Evolutionary conservation across 2,888 invertebrate species (phyloP).

Genomic region (Caenorhabditis macrosperma): DNA sequence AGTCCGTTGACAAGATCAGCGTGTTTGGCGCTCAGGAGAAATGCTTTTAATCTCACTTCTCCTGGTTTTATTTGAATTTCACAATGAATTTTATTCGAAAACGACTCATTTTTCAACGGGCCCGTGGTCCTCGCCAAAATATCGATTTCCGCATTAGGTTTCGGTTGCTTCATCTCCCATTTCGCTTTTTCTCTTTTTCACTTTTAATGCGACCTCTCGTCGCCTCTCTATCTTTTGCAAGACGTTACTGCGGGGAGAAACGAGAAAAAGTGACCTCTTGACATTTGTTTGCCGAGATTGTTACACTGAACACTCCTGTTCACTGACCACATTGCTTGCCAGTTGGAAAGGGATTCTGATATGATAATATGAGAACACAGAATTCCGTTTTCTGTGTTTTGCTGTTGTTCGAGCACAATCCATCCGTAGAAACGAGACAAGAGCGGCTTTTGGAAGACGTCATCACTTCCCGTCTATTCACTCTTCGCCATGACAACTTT

Average conservation of each 20-base stretch:
- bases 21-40: slow-evolving; percentile 53
- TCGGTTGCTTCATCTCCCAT: slow-evolving; percentile 1
- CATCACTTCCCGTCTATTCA: not conserved
- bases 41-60: slow-evolving; percentile 30
- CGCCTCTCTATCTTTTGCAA: not conserved
- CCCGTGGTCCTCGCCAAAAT: slow-evolving; percentile 10
- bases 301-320: slow-evolving; percentile 9
- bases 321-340: not conserved
- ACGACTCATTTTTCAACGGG: not conserved
- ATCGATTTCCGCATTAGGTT: slow-evolving; percentile 31
- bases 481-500: slow-evolving; percentile 1
- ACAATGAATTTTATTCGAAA: slow-evolving; percentile 24
- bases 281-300: not conserved
- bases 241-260: slow-evolving; percentile 1
- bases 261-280: slow-evolving; percentile 2
- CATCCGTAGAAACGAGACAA: not conserved
- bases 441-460: not conserved
- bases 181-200: not conserved
- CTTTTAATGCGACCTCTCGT: not conserved
- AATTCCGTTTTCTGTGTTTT: not conserved
- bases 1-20: slow-evolving; percentile 42
- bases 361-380: not conserved
- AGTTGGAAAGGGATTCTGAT: not conserved
- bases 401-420: not conserved
- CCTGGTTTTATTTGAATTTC: slow-evolving; percentile 22